Conservation (phyloP, 2,888 invertebrate genomes). For the Gastracanthus pulcherrimus region DNA sequence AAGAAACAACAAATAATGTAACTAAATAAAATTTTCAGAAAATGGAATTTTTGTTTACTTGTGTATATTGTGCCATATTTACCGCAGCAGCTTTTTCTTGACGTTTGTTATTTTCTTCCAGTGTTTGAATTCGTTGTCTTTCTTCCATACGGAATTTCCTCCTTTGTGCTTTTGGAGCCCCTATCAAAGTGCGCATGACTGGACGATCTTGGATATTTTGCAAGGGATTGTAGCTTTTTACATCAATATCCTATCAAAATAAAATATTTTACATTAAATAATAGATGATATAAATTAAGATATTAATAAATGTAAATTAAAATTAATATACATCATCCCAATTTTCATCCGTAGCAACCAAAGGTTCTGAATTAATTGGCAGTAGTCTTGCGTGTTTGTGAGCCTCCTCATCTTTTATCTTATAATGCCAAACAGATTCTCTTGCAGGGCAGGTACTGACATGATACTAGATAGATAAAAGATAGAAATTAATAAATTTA, state of each 20-base stretch:
- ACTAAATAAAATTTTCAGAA: background rate
- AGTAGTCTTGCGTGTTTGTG: background rate
- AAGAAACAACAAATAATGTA: background rate
- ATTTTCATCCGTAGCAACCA: conserved; percentile 25
- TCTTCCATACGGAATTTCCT: conserved; percentile 57
- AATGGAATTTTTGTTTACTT: background rate
- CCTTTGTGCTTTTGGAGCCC: conserved; percentile 60
- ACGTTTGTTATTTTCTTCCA: background rate
- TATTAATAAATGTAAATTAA: conserved; percentile 9
- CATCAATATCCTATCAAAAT: conserved; percentile 53
- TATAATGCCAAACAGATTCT: conserved; percentile 35
- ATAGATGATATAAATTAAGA: background rate
- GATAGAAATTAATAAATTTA: background rate
- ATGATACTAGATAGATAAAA: conserved; percentile 46
- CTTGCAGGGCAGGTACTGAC: conserved; percentile 29
- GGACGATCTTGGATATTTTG: conserved; percentile 43
- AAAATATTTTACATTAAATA: background rate
- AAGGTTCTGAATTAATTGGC: background rate
- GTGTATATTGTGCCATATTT: background rate
- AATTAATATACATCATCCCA: conserved; percentile 58
- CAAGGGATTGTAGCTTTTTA: conserved; percentile 60
- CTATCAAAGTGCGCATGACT: conserved; percentile 51
- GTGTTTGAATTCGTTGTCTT: conserved; percentile 51
- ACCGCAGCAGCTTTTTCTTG: conserved; percentile 17
- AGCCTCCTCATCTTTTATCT: background rate